These are phyloP conservation scores for Adelosebastes latens DNA, from an alignment of 2,797 vertebrate genomes.

Conservation along the genomic window DNA sequence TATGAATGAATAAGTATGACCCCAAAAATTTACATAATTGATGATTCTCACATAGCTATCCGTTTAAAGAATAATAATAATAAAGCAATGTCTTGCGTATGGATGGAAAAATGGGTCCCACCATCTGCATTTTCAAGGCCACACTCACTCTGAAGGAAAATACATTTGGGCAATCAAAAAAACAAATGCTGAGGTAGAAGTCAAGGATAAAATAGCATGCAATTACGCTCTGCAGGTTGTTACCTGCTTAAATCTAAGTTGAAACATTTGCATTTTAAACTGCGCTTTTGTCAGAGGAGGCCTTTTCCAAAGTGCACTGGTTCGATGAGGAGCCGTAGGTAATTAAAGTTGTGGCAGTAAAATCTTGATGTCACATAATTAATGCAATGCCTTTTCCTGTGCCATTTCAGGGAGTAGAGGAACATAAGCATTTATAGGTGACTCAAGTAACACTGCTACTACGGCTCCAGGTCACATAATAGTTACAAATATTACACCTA, in stretches of 20 bases:
- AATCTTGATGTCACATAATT: neutral
- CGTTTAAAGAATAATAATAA: neutral
- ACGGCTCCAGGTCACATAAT: neutral
- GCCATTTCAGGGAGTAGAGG: neutral
- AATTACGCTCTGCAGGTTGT: neutral
- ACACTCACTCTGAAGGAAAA: neutral
- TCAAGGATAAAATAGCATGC: neutral
- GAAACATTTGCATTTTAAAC: neutral
- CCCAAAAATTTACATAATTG: no score
- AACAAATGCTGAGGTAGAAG: no score
- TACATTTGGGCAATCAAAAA: neutral
- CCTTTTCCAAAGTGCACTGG: neutral
- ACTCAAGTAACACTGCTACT: neutral
- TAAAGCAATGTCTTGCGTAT: neutral
- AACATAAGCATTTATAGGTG: neutral
- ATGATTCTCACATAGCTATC: neutral
- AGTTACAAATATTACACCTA: neutral
- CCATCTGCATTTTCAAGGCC: neutral
- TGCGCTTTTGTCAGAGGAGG: neutral
- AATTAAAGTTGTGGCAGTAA: neutral
- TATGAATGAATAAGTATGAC: no score
- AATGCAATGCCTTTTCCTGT: neutral
- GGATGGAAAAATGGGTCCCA: neutral
- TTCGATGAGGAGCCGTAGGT: neutral
- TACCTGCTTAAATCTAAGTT: neutral